Evolutionary conservation across 1,140 invertebrate genomes (phyloP).

Genomic region (Fopius arisanus): DNA sequence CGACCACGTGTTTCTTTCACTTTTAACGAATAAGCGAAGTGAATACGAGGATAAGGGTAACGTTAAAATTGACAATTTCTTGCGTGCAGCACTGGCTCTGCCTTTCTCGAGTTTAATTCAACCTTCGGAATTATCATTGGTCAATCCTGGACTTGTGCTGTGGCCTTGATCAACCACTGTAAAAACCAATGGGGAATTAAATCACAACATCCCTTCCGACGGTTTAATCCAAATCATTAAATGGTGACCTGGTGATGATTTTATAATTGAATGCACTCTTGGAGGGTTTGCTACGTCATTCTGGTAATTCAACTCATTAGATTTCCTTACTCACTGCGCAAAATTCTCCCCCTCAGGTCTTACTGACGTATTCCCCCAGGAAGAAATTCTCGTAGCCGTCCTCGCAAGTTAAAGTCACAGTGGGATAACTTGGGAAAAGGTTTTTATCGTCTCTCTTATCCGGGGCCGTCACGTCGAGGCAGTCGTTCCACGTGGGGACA

Average conservation of each 20-base stretch:
- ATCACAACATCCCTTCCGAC: neutral
- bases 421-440: slow-evolving; percentile 14
- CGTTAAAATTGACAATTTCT: neutral
- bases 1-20: slow-evolving; percentile 21
- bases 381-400: neutral
- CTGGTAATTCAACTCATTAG: neutral
- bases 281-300: neutral
- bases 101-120: neutral
- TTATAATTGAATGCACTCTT: no score
- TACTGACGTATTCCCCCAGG: neutral
- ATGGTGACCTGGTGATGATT: neutral
- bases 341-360: neutral
- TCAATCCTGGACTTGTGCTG: slow-evolving; percentile 8
- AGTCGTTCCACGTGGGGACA: neutral
- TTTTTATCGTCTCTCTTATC: slow-evolving; percentile 24
- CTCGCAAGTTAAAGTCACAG: slow-evolving; percentile 2
- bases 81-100: neutral
- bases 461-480: slow-evolving; percentile 19
- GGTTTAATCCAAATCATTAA: neutral
- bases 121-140: slow-evolving; percentile 1
- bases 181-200: neutral
- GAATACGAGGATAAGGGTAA: neutral
- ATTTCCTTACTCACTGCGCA: neutral
- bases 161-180: neutral
- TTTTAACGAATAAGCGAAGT: neutral